Conservation (phyloP, 2,888 invertebrate genomes). For the Drosophila diplacantha region DNA sequence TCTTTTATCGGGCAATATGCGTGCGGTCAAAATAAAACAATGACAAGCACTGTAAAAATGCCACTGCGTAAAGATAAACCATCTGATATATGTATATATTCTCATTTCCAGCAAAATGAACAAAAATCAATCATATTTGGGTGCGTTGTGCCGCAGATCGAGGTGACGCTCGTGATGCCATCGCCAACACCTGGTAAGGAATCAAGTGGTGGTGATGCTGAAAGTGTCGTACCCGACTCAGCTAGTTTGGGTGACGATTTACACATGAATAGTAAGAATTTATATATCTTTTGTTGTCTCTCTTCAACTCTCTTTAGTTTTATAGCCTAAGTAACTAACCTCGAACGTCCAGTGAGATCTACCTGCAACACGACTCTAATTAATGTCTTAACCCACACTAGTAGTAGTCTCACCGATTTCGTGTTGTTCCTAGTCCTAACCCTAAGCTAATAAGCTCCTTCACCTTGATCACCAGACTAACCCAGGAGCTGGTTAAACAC, state of each 20-base stretch:
- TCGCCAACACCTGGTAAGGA: constrained; percentile 90
- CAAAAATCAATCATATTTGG: constrained; percentile 83
- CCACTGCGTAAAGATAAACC: background rate
- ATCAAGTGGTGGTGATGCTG: constrained; percentile 89
- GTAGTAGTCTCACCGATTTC: constrained; percentile 51
- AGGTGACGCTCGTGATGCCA: constrained; percentile 92
- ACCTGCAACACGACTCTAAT: constrained; percentile 16
- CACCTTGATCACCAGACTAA: constrained; percentile 15
- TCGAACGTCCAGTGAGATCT: constrained; percentile 13
- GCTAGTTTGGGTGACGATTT: constrained; percentile 89
- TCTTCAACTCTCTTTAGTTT: constrained; percentile 62
- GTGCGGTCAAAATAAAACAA: no score
- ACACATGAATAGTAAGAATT: constrained; percentile 81
- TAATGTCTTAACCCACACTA: constrained; percentile 37
- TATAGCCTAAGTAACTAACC: constrained; percentile 34
- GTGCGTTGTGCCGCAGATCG: constrained; percentile 89
- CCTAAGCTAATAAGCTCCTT: constrained; percentile 10
- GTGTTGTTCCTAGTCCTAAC: constrained; percentile 21
- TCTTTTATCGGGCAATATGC: no score
- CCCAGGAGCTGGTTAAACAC: constrained; percentile 34
- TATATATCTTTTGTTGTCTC: constrained; percentile 70
- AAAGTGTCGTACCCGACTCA: constrained; percentile 90
- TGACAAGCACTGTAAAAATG: no score
- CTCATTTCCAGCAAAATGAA: constrained; percentile 70
- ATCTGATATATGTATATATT: background rate